Conservation (phyloP, 2,888 invertebrate species). For the Oxytorus armatus region DNA sequence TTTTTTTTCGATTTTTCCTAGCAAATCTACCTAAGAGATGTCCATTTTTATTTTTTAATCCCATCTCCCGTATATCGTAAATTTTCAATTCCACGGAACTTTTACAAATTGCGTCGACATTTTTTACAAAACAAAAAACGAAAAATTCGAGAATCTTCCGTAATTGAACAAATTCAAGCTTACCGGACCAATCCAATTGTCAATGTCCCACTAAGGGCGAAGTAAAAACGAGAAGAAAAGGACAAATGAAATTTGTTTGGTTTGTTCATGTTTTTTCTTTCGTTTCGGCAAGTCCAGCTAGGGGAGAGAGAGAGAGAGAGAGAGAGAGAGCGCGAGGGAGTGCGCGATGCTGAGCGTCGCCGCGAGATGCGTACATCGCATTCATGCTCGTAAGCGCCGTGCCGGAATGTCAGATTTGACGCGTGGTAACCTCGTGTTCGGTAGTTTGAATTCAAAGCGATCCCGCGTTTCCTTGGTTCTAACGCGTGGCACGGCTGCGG, state of each 20-base stretch:
- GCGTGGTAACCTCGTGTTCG: slow-evolving; percentile 84
- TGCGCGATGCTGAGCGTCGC: background rate
- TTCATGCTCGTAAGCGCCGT: slow-evolving; percentile 62
- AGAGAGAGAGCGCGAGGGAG: background rate
- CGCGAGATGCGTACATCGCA: slow-evolving; percentile 15
- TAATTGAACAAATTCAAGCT: too few species aligned
- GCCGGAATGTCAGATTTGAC: slow-evolving; percentile 83
- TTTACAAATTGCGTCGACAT: too few species aligned
- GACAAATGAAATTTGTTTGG: background rate
- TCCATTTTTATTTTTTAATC: background rate
- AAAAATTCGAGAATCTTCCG: background rate
- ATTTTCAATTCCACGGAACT: too few species aligned
- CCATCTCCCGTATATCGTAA: too few species aligned
- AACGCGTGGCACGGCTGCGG: slow-evolving; percentile 68
- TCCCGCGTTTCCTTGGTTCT: slow-evolving; percentile 84
- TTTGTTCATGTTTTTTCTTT: background rate
- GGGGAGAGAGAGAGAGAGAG: background rate
- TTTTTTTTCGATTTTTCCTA: background rate
- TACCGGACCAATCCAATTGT: background rate
- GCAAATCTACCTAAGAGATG: too few species aligned
- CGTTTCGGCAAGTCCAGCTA: background rate
- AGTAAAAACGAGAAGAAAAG: background rate
- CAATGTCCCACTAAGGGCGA: background rate
- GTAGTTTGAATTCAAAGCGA: slow-evolving; percentile 84
- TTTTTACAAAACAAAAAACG: background rate